Evolutionary conservation across 2,797 vertebrate genomes (phyloP).

Genomic region (Acanthurus tractus): DNA sequence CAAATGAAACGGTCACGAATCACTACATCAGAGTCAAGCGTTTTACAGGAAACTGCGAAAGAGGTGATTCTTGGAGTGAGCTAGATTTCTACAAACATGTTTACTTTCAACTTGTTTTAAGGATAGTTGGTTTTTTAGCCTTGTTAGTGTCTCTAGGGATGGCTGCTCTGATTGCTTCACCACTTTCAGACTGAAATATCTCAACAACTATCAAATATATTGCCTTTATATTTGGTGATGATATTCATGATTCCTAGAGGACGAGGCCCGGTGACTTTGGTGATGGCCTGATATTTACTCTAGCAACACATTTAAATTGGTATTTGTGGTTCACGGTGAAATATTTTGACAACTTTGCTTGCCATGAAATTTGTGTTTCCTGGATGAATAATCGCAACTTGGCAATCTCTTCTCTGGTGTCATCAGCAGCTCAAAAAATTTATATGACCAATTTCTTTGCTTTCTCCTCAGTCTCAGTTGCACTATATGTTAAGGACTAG

Average conservation of each 20-base stretch:
- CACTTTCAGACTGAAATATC: slow-evolving; percentile 5
- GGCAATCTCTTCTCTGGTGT: neutral
- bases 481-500: neutral
- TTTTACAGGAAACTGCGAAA: neutral
- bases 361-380: neutral
- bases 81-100: neutral
- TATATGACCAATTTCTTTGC: too few relatives aligned
- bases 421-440: neutral
- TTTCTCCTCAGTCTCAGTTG: neutral
- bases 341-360: neutral
- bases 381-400: neutral
- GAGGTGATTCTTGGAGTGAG: neutral
- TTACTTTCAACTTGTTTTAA: neutral
- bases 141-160: neutral
- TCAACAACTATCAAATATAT: neutral
- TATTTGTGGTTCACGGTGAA: neutral
- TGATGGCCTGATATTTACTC: neutral
- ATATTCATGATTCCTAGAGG: neutral
- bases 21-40: neutral
- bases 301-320: neutral
- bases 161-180: neutral
- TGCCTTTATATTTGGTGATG: neutral
- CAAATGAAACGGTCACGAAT: neutral
- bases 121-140: neutral
- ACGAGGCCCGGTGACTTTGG: neutral